Percentiles rank a stretch among this genome's conserved stretches.
Conservation (phyloP, 2,797 vertebrate genomes). For the Sebastes nivosus region DNA sequence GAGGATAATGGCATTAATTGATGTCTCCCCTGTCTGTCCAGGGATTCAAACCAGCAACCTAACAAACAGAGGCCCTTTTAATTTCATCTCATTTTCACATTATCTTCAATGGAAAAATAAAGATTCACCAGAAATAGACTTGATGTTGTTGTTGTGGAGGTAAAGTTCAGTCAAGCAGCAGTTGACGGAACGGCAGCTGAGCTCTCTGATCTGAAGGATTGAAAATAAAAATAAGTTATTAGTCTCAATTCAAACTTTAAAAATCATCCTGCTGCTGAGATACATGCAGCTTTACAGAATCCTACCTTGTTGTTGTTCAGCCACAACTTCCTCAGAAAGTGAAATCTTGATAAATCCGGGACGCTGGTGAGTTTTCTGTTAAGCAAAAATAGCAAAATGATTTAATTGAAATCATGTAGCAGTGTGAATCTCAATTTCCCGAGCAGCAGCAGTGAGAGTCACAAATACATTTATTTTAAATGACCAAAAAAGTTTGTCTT, state of each 20-base stretch:
- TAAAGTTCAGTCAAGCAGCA: constrained; percentile 85
- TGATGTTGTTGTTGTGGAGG: constrained; percentile 85
- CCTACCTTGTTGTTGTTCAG: constrained; percentile 86
- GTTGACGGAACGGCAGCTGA: constrained; percentile 79
- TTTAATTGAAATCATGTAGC: background rate
- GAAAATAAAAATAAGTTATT: background rate
- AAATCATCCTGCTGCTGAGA: background rate
- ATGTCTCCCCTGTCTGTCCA: background rate
- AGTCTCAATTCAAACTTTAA: fast-evolving
- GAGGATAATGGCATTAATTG: background rate
- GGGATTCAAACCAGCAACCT: background rate
- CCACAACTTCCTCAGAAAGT: constrained; percentile 82
- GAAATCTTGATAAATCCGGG: constrained; percentile 82
- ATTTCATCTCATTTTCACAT: background rate
- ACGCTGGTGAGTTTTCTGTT: constrained; percentile 78
- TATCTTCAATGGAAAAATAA: background rate
- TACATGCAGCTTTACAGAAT: background rate
- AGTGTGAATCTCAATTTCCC: background rate
- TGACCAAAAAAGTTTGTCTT: constrained; percentile 36
- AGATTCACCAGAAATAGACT: constrained; percentile 78
- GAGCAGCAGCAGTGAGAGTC: background rate
- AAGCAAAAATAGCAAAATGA: constrained; percentile 5
- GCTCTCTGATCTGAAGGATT: constrained; percentile 80
- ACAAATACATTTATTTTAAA: background rate
- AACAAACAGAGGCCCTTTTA: background rate